phyloP scores from a whole-genome alignment of 2,888 invertebrate species.

The Acanthoscelides obtectus region DNA sequence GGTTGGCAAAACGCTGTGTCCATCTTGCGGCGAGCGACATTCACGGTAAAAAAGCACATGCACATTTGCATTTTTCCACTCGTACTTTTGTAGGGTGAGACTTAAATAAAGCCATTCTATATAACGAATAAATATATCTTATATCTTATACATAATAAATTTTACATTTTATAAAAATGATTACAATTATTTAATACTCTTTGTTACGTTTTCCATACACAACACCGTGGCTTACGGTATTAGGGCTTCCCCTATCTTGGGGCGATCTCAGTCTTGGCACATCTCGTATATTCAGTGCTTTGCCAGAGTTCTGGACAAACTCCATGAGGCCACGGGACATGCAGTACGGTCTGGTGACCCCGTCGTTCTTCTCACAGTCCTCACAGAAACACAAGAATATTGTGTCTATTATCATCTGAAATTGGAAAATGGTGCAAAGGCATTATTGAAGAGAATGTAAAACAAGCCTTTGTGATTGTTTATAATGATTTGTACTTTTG shows the following conservation, averaged over 20 bases:
- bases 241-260: not conserved
- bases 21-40: no score
- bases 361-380: conserved; percentile 63
- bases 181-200: not conserved
- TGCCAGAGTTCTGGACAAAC: conserved; percentile 59
- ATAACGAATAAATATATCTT: not conserved
- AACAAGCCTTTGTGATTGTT: no score
- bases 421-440: no score
- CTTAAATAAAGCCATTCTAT: not conserved
- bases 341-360: conserved; percentile 56
- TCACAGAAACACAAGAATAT: conserved; percentile 67
- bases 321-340: conserved; percentile 65
- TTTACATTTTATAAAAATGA: not conserved
- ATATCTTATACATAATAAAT: not conserved
- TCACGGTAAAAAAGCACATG: no score
- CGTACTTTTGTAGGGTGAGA: no score
- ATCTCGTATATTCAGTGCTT: conserved; percentile 41
- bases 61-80: no score
- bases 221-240: not conserved
- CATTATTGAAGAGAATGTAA: no score
- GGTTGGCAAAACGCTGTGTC: no score
- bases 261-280: not conserved
- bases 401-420: conserved; percentile 64
- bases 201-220: not conserved
- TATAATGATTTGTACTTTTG: no score